Conservation (phyloP, 2,113 vertebrate genomes). For the Limanda limanda region DNA sequence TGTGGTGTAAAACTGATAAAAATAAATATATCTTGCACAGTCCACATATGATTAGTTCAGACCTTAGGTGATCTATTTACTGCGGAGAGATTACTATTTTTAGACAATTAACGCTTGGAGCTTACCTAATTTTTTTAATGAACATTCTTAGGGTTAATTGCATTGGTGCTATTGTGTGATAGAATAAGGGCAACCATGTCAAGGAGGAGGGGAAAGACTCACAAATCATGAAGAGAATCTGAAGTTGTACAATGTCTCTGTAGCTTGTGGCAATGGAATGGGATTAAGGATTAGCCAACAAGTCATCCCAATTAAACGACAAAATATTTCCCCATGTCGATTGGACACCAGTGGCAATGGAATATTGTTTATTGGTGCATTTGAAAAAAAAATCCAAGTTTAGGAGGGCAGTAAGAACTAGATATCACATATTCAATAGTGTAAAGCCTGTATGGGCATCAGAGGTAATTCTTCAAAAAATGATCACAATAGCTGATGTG, state of each 20-base stretch:
- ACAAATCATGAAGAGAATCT: conserved; percentile 32
- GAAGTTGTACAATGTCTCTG: conserved; percentile 8
- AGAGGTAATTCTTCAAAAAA: too few species aligned
- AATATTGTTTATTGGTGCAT: too few species aligned
- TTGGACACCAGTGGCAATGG: too few species aligned
- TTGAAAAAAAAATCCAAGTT: not conserved
- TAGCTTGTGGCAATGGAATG: not conserved
- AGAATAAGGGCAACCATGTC: conserved; percentile 71
- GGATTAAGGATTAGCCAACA: not conserved
- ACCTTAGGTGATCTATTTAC: conserved; percentile 68
- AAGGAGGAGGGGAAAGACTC: conserved; percentile 41
- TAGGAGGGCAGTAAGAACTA: not conserved
- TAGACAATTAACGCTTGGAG: conserved; percentile 75
- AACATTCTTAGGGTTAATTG: conserved; percentile 76
- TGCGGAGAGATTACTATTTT: conserved; percentile 66
- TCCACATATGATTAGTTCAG: conserved; percentile 52
- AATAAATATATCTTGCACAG: not conserved
- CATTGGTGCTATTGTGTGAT: conserved; percentile 55
- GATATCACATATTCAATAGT: not conserved
- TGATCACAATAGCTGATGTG: too few species aligned
- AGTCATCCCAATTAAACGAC: not conserved
- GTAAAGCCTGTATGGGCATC: too few species aligned
- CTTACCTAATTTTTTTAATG: conserved; percentile 71
- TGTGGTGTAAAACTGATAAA: too few species aligned
- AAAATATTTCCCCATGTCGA: not conserved